Percentiles rank a stretch among this genome's conserved stretches.
phyloP scores from a whole-genome alignment of 2,888 invertebrate species.

The Iselma pallidipennis region DNA sequence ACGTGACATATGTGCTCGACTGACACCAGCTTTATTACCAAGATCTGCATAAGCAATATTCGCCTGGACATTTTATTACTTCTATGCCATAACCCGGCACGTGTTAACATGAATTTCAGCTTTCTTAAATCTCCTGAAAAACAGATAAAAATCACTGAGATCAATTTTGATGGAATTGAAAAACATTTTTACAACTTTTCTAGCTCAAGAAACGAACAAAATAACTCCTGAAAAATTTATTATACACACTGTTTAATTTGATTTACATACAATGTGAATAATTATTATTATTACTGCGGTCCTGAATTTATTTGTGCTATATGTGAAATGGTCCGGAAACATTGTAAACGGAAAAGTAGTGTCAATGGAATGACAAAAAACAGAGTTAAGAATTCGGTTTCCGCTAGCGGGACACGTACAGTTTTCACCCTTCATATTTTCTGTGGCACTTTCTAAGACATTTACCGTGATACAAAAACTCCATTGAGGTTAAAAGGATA shows the following conservation, averaged over 20 bases:
- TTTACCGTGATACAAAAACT: slow-evolving; percentile 17
- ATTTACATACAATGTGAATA: background rate
- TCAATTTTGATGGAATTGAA: too few relatives aligned
- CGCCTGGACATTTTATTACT: background rate
- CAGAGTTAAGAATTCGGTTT: background rate
- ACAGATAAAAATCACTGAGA: background rate
- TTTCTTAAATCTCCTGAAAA: background rate
- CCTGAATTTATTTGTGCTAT: background rate
- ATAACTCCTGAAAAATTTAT: too few relatives aligned
- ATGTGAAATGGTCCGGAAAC: background rate
- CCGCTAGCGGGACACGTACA: background rate
- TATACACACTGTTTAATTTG: too few relatives aligned
- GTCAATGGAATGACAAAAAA: background rate
- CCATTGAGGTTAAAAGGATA: slow-evolving; percentile 28
- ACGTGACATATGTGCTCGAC: background rate
- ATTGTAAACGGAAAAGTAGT: background rate
- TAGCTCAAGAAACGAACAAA: too few relatives aligned
- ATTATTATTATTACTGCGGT: background rate
- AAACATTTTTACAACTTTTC: too few relatives aligned
- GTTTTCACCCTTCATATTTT: slow-evolving; percentile 16
- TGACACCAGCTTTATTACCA: background rate
- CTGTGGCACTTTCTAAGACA: slow-evolving; percentile 10
- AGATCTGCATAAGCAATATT: background rate
- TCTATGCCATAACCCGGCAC: background rate
- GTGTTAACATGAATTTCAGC: background rate